A percentile compares a stretch with the other conserved stretches of the same genome.
phyloP scores from a whole-genome alignment of 2,888 invertebrate species.

The Artemia sinica region DNA sequence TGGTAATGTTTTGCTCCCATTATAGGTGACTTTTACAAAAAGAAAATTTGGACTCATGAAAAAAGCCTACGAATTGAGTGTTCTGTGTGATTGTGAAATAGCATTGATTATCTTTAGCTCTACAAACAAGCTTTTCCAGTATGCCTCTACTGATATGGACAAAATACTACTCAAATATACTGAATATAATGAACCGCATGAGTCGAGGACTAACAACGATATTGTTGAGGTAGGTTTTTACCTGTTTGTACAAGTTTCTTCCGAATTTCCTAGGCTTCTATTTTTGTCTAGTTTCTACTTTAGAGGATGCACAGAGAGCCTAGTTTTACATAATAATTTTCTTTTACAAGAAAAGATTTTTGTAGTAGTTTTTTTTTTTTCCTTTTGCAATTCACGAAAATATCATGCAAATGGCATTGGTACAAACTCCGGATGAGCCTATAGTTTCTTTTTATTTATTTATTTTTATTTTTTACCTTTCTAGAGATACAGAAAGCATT shows the following conservation, averaged over 20 bases:
- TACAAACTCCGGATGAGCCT: too few relatives aligned
- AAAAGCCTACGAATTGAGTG: slow-evolving; percentile 97
- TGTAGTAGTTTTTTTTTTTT: too few relatives aligned
- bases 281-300: too few relatives aligned
- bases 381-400: too few relatives aligned
- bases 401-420: too few relatives aligned
- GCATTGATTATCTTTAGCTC: slow-evolving; percentile 99
- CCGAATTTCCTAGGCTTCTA: background rate
- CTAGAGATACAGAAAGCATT: too few relatives aligned
- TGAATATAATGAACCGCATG: slow-evolving; percentile 99
- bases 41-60: slow-evolving; percentile 99
- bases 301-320: too few relatives aligned
- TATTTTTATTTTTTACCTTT: too few relatives aligned
- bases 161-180: slow-evolving; percentile 98
- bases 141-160: slow-evolving; percentile 99
- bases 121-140: slow-evolving; percentile 81
- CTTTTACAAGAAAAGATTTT: too few relatives aligned
- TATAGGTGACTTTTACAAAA: slow-evolving; percentile 98
- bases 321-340: too few relatives aligned
- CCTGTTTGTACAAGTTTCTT: slow-evolving; percentile 13
- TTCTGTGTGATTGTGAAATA: slow-evolving; percentile 98
- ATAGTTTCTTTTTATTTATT: too few relatives aligned
- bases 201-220: slow-evolving; percentile 96
- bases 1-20: slow-evolving; percentile 11
- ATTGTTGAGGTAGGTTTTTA: slow-evolving; percentile 75